These are phyloP conservation scores for Acleris laterana DNA, from an alignment of 2,888 invertebrate genomes.

Conservation along the genomic window DNA sequence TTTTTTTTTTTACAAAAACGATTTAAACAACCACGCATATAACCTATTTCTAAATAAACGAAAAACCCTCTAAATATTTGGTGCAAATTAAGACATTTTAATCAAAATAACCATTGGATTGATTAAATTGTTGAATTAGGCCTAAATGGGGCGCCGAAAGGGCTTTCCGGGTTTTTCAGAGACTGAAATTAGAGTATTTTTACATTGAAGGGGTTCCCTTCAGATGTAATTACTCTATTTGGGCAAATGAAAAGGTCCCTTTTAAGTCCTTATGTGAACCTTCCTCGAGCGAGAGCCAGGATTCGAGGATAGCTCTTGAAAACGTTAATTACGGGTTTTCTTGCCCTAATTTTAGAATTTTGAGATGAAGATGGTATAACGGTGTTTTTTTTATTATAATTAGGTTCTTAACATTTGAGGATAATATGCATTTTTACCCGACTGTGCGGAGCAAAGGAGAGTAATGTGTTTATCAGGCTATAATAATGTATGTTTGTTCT, in stretches of 20 bases:
- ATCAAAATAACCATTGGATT: constrained; percentile 34
- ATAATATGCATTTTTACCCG: too few species aligned
- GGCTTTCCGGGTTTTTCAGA: constrained; percentile 30
- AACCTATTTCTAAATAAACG: constrained; percentile 5
- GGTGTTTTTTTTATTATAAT: neutral
- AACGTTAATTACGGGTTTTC: constrained; percentile 17
- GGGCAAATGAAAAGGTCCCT: constrained; percentile 28
- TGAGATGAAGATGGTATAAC: constrained; percentile 3
- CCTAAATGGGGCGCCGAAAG: constrained; percentile 23
- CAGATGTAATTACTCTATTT: constrained; percentile 36
- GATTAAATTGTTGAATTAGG: constrained; percentile 34
- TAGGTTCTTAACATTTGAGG: too few species aligned
- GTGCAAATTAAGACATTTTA: constrained; percentile 30
- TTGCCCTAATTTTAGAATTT: constrained; percentile 5
- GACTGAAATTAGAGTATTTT: constrained; percentile 30
- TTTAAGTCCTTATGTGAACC: constrained; percentile 21
- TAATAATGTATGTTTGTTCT: too few species aligned
- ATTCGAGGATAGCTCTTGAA: constrained; percentile 16
- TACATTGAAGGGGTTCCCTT: constrained; percentile 13
- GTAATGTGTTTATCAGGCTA: too few species aligned
- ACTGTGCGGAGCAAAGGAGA: too few species aligned
- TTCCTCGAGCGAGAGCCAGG: constrained; percentile 12
- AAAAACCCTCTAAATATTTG: constrained; percentile 23
- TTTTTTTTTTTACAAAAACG: too few species aligned
- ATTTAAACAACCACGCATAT: too few species aligned